Conservation (phyloP, 2,888 invertebrate genomes). For the Campoplex capitator region DNA sequence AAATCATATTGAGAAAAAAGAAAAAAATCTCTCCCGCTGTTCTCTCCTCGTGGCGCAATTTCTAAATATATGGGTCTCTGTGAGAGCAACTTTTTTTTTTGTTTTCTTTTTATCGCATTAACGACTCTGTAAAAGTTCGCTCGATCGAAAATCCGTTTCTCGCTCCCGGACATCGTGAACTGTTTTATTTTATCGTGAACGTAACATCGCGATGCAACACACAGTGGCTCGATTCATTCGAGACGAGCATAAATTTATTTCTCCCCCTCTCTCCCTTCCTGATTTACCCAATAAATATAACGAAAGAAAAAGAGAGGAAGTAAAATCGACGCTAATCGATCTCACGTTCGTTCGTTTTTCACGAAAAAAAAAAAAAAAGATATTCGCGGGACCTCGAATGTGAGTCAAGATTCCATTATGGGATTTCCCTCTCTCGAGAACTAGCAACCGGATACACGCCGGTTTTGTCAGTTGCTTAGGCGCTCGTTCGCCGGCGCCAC, state of each 20-base stretch:
- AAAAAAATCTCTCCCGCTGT: not conserved
- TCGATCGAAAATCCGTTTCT: constrained; percentile 75
- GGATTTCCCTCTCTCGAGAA: constrained; percentile 3
- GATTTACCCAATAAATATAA: not conserved
- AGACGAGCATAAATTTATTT: constrained; percentile 31
- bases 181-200: constrained; percentile 46
- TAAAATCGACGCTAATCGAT: constrained; percentile 23
- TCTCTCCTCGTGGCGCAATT: not conserved
- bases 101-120: not conserved
- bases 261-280: not conserved
- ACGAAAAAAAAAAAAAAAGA: not conserved
- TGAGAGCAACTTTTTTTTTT: not conserved
- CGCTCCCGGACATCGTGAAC: constrained; percentile 32
- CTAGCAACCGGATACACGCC: constrained; percentile 59
- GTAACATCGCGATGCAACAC: constrained; percentile 59
- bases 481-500: constrained; percentile 58
- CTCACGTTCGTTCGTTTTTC: not conserved
- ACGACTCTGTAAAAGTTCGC: constrained; percentile 50
- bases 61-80: not conserved
- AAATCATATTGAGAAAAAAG: not conserved
- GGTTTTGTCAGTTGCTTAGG: constrained; percentile 13
- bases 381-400: not conserved
- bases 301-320: not conserved
- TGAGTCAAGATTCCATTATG: constrained; percentile 7
- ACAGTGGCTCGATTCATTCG: constrained; percentile 79